Conservation (phyloP, 2,797 vertebrate genomes). For the Tenualosa thibaudeaui region DNA sequence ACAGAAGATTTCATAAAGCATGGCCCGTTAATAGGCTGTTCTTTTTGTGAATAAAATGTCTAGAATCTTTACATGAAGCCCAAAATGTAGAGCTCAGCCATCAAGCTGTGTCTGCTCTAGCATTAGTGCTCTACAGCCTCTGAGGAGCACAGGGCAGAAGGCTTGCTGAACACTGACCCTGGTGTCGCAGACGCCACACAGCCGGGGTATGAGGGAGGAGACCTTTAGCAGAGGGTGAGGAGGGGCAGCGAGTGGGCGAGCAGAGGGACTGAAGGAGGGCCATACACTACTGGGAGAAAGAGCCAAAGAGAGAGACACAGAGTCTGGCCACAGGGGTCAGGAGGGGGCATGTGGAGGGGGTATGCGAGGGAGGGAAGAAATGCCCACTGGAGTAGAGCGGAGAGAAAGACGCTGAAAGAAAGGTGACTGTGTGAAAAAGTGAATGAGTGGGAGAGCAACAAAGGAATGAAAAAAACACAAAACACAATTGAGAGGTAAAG, state of each 20-base stretch:
- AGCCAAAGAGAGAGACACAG: background rate
- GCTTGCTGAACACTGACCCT: background rate
- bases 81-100: no score
- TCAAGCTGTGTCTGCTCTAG: background rate
- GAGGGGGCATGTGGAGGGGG: background rate
- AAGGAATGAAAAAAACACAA: background rate
- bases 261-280: background rate
- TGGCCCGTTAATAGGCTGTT: background rate
- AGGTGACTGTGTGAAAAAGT: background rate
- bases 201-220: background rate
- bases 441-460: background rate
- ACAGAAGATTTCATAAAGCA: background rate
- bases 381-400: background rate
- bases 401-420: background rate
- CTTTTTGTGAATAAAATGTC: background rate
- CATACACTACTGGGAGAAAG: background rate
- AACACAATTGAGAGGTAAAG: background rate
- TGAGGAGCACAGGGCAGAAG: background rate
- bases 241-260: background rate
- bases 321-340: background rate
- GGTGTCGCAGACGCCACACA: background rate
- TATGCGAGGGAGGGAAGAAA: background rate
- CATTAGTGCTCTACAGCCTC: background rate
- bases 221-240: background rate
- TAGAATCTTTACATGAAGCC: no score